Conservation (phyloP, 2,888 invertebrate genomes). For the Lasioglossum villosulum region DNA sequence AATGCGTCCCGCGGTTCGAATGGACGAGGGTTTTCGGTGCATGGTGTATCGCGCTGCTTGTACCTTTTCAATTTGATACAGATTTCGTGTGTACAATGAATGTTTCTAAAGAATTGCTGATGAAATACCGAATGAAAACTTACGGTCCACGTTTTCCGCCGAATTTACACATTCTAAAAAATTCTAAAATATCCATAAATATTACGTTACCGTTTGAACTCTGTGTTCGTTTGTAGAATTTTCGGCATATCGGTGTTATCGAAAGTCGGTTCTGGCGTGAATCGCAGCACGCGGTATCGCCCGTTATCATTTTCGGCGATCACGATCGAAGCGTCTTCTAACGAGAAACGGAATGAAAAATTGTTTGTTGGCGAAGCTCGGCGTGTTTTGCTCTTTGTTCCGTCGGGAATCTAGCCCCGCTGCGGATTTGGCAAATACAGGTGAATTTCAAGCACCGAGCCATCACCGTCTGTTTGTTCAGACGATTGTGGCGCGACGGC, state of each 20-base stretch:
- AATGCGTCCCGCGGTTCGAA: neutral
- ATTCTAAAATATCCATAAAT: neutral
- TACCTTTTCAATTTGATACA: neutral
- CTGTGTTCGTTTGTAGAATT: neutral
- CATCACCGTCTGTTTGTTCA: neutral
- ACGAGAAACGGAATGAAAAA: neutral
- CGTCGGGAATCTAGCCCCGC: neutral
- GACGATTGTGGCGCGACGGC: neutral
- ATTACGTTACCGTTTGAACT: neutral
- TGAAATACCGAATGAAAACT: neutral
- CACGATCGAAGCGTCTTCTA: neutral
- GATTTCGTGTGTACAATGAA: neutral
- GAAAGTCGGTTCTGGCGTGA: neutral
- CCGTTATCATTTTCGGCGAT: neutral
- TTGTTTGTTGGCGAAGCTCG: too few species aligned
- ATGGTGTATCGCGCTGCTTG: neutral
- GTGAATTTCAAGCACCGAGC: conserved; percentile 1
- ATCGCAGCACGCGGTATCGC: neutral
- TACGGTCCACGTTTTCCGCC: neutral
- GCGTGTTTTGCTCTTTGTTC: neutral
- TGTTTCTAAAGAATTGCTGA: neutral
- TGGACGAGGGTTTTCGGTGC: neutral
- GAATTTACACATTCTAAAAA: neutral
- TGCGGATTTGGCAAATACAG: conserved; percentile 4
- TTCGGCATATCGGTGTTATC: neutral